Conservation (phyloP, 2,113 vertebrate species). For the Gadus macrocephalus region DNA sequence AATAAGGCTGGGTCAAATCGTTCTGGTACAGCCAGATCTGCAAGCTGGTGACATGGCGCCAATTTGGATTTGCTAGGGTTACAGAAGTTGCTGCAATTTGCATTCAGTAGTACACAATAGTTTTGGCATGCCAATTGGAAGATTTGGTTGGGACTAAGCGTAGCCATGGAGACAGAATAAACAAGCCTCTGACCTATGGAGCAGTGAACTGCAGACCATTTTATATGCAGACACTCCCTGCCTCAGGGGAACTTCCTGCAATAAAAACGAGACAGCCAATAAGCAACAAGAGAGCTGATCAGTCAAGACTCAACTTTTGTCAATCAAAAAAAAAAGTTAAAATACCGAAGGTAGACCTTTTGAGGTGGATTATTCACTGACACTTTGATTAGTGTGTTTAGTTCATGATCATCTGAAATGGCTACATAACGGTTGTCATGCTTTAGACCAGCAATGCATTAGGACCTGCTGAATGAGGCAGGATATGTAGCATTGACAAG, state of each 20-base stretch:
- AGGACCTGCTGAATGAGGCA: conserved; percentile 51
- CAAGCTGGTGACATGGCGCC: conserved; percentile 64
- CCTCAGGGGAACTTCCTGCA: conserved; percentile 99
- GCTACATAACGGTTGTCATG: conserved; percentile 48
- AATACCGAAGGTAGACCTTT: conserved; percentile 60
- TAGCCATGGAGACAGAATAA: conserved; percentile 99
- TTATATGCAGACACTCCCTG: conserved; percentile 99
- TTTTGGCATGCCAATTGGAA: conserved; percentile 86
- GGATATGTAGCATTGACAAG: conserved; percentile 44
- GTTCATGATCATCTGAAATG: conserved; percentile 45
- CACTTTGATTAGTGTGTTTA: conserved; percentile 52
- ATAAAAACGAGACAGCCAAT: conserved; percentile 94
- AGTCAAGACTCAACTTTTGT: conserved; percentile 84
- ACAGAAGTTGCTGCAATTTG: conserved; percentile 70
- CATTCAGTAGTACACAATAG: conserved; percentile 71
- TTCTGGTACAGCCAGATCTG: conserved; percentile 67
- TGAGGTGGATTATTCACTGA: conserved; percentile 51
- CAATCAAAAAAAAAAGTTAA: conserved; percentile 70
- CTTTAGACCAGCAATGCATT: conserved; percentile 59
- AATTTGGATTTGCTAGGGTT: conserved; percentile 63
- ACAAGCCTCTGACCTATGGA: conserved; percentile 99
- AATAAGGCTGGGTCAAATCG: conserved; percentile 62
- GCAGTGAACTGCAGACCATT: conserved; percentile 99
- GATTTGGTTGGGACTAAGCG: conserved; percentile 92
- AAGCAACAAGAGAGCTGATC: conserved; percentile 99